Base-by-base conservation (phyloP, 1,140 invertebrate species). In the Acromyrmex heyeri region DNA sequence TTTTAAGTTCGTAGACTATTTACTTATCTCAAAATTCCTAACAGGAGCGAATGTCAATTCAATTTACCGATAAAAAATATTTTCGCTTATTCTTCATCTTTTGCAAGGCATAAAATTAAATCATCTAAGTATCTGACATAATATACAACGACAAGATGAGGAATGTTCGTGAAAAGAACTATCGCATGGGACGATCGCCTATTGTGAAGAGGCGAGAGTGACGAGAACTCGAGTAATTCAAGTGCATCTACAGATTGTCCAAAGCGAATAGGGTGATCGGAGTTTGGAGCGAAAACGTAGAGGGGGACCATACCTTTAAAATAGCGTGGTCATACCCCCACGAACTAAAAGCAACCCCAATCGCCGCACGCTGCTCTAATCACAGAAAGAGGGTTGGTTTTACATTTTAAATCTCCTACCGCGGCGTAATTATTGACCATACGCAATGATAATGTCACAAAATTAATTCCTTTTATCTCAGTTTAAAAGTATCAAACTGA, bases 321-420 rank as follows among this genome's bases (percentile, higher is more conserved):
- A 94, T 94, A 94, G 93, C 93, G 92, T 88, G 88, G 70, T 82
- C 72, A 65, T 86, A 83, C 86, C 79, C 83, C 78, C 73, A 61
- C 78, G 69, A 83, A 48, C 82, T 90, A 87, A 88, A 88, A 73
- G 81, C 93, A 91, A 93, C 92, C 94, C 94, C 91, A 92, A 93
- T 92, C 81, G 82, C 75, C 76, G 83, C 86, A 90, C 92, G 92
- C 90, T 90, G 90, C 92, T 94, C 93, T 94, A 95, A 95, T 95
- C 93, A 94, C 88, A 91, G 90, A 91, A 93, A 93, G 91, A 92
- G 93, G 94, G 91, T 93, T 94, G 94, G 94, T 92, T 95, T 95
- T 92, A 91, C 91, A 93, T 91, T 93, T 88, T 85, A 89, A 88
- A 92, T 62, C 86, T 62, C 86, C 77, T 16, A 38, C 62, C 69